Percentiles rank a stretch among this genome's conserved stretches.
These are phyloP conservation scores for Otus sunia DNA, from an alignment of 2,113 vertebrate species.

Conservation along the genomic window DNA sequence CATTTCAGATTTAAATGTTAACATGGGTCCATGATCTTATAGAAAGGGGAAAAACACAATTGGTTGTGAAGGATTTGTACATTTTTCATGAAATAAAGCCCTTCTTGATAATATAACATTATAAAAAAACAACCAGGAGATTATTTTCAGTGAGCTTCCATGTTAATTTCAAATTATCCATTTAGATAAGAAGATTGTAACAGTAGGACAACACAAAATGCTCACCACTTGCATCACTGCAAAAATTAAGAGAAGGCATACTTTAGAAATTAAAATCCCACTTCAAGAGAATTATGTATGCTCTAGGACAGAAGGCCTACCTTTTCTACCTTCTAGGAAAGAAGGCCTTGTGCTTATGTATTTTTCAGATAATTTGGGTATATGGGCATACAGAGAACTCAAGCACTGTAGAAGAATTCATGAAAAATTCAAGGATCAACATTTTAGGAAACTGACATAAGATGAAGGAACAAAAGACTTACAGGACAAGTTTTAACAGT, in stretches of 20 bases:
- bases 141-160: not conserved
- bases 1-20: not conserved
- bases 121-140: not conserved
- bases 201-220: not conserved
- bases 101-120: not conserved
- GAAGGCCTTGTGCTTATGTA: not conserved
- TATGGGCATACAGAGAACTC: not conserved
- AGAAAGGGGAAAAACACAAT: not conserved
- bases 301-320: not conserved
- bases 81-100: not conserved
- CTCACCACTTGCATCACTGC: not conserved
- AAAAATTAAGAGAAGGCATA: not conserved
- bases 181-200: not conserved
- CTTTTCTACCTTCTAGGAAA: not conserved
- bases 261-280: not conserved
- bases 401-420: not conserved
- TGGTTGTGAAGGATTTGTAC: not conserved
- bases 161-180: not conserved
- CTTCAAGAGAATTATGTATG: not conserved
- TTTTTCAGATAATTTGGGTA: not conserved
- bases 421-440: not conserved
- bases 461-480: not conserved
- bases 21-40: accelerated
- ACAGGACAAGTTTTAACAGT: not conserved
- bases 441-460: not conserved